Conservation (phyloP, 37 sponge, comb jelly and placozoan genomes). For the Agelas oroides region DNA sequence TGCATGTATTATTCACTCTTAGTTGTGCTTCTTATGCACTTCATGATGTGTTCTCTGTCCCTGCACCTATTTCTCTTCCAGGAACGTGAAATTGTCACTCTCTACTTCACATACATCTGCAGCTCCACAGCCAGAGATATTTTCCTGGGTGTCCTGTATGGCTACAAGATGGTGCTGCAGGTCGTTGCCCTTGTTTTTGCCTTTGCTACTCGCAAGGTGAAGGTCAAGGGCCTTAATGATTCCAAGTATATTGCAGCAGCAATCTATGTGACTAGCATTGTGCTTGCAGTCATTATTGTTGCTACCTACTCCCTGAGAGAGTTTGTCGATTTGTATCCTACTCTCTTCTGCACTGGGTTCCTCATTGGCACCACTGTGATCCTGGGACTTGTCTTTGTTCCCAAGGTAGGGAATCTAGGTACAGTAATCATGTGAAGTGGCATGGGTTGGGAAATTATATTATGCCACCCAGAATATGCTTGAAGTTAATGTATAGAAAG, state of each 20-base stretch:
- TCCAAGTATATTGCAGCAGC: constrained; percentile 17
- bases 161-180: constrained; percentile 2
- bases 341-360: background rate
- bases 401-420: too few species aligned
- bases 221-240: constrained; percentile 5
- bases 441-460: too few species aligned
- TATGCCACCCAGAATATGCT: too few species aligned
- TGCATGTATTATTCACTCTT: too few species aligned
- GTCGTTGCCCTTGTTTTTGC: constrained; percentile 6
- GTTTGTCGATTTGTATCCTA: background rate
- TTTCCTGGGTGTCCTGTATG: background rate
- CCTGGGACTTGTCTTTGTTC: background rate
- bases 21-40: too few species aligned
- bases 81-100: background rate
- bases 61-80: background rate
- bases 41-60: too few species aligned
- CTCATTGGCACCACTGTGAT: constrained; percentile 1
- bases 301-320: background rate
- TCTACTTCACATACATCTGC: constrained; percentile 4
- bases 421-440: too few species aligned
- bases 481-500: too few species aligned
- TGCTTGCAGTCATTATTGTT: background rate
- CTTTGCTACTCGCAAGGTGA: constrained; percentile 6
- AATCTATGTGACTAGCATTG: constrained; percentile 15
- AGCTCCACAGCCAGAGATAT: background rate